Evolutionary conservation across 2,797 vertebrate genomes (phyloP), one percentile per base, ranked within the genome.

Genomic region (Leptodon cayanensis): DNA sequence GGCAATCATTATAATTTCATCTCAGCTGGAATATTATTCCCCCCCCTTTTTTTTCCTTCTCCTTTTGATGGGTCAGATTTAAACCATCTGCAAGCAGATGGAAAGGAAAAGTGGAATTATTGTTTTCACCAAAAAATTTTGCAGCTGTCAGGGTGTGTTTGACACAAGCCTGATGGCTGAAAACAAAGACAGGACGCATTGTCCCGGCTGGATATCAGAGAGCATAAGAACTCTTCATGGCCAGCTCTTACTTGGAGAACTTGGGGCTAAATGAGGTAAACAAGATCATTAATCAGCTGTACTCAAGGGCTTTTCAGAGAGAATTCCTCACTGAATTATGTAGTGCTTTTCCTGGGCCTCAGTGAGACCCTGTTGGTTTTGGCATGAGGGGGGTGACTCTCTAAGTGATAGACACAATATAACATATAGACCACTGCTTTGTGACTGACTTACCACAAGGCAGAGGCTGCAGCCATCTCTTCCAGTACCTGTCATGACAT

Each of bases 51-150:
- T 59, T 78, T 74, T 21, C 1, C 39, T 49, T 13, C 20, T 80
- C 33, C 46, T 81, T 96, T 96, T 70, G 86, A 96, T 90, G 96
- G 96, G 96, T 97, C 97, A 98, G 96, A 98, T 98, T 98, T 98
- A 98, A 98, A 97, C 98, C 98, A 98, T 98, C 98, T 98, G 98
- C 96, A 98, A 85, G 90, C 97, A 98, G 97, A 98, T 97, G 98
- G 98, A 96, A 97, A 96, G 83, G 92, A 96, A 97, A 98, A 98
- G 93, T 96, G 80, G 96, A 98, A 98, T 97, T 93, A 97, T 92
- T 98, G 92, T 97, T 97, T 98, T 98, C 97, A 98, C 97, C 85
- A 87, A 98, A 98, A 98, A 97, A 79, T 95, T 96, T 95, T 98
- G 98, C 98, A 98, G 98, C 98, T 98, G 98, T 98, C 95, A 79